Conservation (phyloP, 2,888 invertebrate genomes). For the Pristionchus exspectatus region DNA sequence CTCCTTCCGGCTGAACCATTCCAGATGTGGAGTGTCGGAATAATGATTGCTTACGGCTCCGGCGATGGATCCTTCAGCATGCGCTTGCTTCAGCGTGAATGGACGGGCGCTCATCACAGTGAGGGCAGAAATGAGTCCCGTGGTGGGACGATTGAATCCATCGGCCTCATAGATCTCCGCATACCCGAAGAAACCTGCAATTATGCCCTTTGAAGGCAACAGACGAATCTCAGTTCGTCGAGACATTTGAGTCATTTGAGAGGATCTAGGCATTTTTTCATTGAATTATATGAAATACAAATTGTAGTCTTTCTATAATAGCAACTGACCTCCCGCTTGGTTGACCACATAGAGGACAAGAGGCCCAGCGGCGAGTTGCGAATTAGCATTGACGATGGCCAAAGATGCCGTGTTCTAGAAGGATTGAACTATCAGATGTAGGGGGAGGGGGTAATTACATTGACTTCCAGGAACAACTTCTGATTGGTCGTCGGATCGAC, state of each 20-base stretch:
- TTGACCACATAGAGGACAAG: constrained; percentile 9
- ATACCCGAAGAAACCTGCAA: constrained; percentile 4
- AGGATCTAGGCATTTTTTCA: no score
- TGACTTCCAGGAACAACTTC: neutral
- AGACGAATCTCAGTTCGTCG: no score
- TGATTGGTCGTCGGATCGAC: neutral
- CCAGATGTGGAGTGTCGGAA: neutral
- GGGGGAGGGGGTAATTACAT: neutral
- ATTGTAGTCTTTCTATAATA: no score
- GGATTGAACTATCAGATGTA: neutral
- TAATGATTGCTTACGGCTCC: neutral
- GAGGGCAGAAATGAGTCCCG: neutral
- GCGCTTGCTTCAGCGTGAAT: constrained; percentile 17
- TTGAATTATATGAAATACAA: neutral
- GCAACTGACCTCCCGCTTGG: neutral
- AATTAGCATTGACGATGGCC: neutral
- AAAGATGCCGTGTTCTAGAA: neutral
- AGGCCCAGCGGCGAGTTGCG: neutral
- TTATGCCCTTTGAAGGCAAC: no score
- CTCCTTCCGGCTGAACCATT: neutral
- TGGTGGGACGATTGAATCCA: neutral
- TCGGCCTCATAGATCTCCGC: constrained; percentile 33
- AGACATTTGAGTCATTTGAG: neutral
- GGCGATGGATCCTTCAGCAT: neutral
- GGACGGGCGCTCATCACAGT: constrained; percentile 34